A percentile compares a stretch with the other conserved stretches of the same genome.
phyloP scores from a whole-genome alignment of 2,113 vertebrate genomes.

The Chaenocephalus aceratus region DNA sequence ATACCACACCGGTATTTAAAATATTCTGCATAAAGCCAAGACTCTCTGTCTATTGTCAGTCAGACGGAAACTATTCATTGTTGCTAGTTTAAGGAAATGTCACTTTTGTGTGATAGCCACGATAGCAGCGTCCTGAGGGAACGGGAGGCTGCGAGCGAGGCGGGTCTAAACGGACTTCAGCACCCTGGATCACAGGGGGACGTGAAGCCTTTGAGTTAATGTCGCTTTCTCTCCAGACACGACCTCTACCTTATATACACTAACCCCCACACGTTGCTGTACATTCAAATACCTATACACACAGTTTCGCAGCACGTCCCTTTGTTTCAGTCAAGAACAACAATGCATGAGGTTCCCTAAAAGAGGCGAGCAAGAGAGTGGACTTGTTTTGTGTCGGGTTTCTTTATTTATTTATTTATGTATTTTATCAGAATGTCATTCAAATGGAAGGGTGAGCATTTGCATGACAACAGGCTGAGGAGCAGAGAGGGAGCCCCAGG shows the following conservation, averaged over 20 bases:
- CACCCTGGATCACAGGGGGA: constrained; percentile 63
- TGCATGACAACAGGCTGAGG: constrained; percentile 94
- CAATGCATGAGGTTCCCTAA: constrained; percentile 85
- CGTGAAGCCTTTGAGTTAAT: constrained; percentile 59
- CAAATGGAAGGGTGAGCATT: constrained; percentile 97
- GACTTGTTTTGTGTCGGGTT: constrained; percentile 79
- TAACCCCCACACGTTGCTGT: constrained; percentile 1
- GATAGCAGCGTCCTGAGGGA: constrained; percentile 89
- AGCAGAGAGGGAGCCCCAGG: constrained; percentile 85
- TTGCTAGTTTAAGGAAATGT: constrained; percentile 96
- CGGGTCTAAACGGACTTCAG: constrained; percentile 60
- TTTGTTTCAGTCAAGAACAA: constrained; percentile 83
- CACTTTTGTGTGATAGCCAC: constrained; percentile 88
- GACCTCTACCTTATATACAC: constrained; percentile 73
- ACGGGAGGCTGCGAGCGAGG: constrained; percentile 72
- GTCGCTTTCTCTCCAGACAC: constrained; percentile 39
- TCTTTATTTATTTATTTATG: constrained; percentile 72
- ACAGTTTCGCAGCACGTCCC: constrained; percentile 71
- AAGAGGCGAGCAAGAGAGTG: constrained; percentile 74
- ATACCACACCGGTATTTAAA: constrained; percentile 82
- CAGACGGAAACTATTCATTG: constrained; percentile 79
- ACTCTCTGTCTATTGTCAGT: constrained; percentile 79
- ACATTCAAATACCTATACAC: constrained; percentile 66
- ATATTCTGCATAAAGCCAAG: constrained; percentile 84
- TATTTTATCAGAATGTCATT: constrained; percentile 98